Conservation (phyloP, 2,888 invertebrate species). For the Andrena bucephala region DNA sequence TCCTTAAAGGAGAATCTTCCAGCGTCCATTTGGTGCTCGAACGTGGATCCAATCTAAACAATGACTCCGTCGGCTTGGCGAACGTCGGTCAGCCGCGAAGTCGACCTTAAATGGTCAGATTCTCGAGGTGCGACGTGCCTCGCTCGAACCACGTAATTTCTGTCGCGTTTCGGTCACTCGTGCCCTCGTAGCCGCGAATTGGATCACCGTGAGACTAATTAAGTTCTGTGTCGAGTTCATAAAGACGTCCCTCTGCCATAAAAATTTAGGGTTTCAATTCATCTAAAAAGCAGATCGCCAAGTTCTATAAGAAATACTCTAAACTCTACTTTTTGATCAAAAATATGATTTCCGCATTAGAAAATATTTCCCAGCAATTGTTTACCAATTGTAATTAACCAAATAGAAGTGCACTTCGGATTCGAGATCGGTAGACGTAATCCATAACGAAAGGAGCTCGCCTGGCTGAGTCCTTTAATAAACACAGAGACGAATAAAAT, state of each 20-base stretch:
- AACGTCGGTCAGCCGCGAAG: slow-evolving; percentile 52
- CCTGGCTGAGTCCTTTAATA: too few species aligned
- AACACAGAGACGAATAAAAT: background rate
- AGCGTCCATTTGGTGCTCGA: slow-evolving; percentile 15
- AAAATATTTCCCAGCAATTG: too few species aligned
- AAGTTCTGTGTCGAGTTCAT: slow-evolving; percentile 9
- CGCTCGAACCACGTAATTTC: slow-evolving; percentile 66
- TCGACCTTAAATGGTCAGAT: slow-evolving; percentile 77
- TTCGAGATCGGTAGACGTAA: too few species aligned
- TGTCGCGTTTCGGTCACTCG: slow-evolving; percentile 20
- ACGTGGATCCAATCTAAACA: slow-evolving; percentile 52
- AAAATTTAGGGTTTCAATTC: background rate
- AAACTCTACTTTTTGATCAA: too few species aligned
- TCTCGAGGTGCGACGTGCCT: slow-evolving; percentile 64
- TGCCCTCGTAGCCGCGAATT: slow-evolving; percentile 24
- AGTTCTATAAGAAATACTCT: too few species aligned
- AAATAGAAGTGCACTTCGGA: too few species aligned
- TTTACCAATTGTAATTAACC: too few species aligned
- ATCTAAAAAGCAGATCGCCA: background rate
- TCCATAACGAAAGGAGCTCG: too few species aligned
- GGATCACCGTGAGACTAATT: slow-evolving; percentile 25
- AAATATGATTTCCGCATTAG: too few species aligned
- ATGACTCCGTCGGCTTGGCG: slow-evolving; percentile 39
- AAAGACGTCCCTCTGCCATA: background rate
- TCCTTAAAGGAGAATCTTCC: slow-evolving; percentile 3